Conservation (phyloP, 64 coral and sea anemone species). For the Porites lutea region DNA sequence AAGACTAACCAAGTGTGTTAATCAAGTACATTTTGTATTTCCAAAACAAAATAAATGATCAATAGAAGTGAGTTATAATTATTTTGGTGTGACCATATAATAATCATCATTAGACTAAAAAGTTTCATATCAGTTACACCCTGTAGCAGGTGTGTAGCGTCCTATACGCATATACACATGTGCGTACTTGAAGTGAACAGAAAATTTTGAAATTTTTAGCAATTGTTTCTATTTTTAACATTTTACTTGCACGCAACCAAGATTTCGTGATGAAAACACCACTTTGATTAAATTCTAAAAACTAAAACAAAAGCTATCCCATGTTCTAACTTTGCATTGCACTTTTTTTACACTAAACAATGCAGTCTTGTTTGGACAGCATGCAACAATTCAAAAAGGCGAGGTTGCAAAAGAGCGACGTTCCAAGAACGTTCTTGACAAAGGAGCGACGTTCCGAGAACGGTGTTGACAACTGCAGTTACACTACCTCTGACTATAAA, state of each 20-base stretch:
- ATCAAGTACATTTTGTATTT: too few species aligned
- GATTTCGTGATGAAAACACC: conserved; percentile 33
- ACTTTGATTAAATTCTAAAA: conserved; percentile 49
- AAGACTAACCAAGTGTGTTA: too few species aligned
- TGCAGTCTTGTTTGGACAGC: conserved; percentile 29
- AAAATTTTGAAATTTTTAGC: conserved; percentile 8
- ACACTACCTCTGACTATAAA: conserved; percentile 56
- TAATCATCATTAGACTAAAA: background rate
- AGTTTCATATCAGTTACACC: too few species aligned
- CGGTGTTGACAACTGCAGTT: conserved; percentile 54
- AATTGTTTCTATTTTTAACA: background rate
- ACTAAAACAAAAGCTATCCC: conserved; percentile 24
- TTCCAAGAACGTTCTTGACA: conserved; percentile 50
- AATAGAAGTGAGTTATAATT: too few species aligned
- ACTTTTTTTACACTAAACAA: conserved; percentile 47
- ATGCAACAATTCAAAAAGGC: conserved; percentile 59
- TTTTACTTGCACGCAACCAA: conserved; percentile 1
- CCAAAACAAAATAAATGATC: too few species aligned
- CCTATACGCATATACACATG: conserved; percentile 18
- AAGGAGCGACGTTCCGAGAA: conserved; percentile 57
- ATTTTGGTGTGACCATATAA: too few species aligned
- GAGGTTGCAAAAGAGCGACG: conserved; percentile 68
- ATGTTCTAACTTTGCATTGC: conserved; percentile 54
- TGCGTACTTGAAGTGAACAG: conserved; percentile 14
- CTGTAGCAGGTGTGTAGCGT: background rate